Percentiles rank a stretch among this genome's conserved stretches.
phyloP scores from a whole-genome alignment of 2,888 invertebrate species.

The Athetis lepigone region DNA sequence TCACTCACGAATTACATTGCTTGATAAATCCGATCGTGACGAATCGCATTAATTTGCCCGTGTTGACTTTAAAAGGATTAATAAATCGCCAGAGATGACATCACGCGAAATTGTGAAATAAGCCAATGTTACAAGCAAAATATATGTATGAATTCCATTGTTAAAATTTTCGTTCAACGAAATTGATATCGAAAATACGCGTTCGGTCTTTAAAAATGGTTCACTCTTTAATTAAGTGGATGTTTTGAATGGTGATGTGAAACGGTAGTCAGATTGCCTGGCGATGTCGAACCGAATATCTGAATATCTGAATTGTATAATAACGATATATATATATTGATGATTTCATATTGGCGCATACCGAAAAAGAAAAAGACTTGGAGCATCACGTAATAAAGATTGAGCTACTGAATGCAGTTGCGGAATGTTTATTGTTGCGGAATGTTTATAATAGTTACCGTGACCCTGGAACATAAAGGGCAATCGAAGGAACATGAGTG shows the following conservation, averaged over 20 bases:
- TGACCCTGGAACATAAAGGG: too few relatives aligned
- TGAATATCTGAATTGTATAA: slow-evolving; percentile 32
- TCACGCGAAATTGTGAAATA: slow-evolving; percentile 42
- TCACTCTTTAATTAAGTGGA: slow-evolving; percentile 56
- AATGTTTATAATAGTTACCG: too few relatives aligned
- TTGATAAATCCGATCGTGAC: slow-evolving; percentile 27
- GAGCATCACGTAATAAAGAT: background rate
- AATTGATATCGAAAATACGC: slow-evolving; percentile 55
- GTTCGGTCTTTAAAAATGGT: slow-evolving; percentile 39
- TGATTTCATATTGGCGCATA: slow-evolving; percentile 3
- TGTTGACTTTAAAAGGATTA: slow-evolving; percentile 49
- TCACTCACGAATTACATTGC: slow-evolving; percentile 40
- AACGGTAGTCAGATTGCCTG: slow-evolving; percentile 1
- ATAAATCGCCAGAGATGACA: slow-evolving; percentile 48
- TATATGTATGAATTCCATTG: slow-evolving; percentile 48
- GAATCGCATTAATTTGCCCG: slow-evolving; percentile 26
- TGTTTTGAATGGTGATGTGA: slow-evolving; percentile 42
- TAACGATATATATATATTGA: slow-evolving; percentile 27
- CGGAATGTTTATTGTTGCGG: too few relatives aligned
- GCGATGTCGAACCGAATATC: slow-evolving; percentile 16
- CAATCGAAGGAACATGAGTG: too few relatives aligned
- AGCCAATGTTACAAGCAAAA: slow-evolving; percentile 44
- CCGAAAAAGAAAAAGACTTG: background rate
- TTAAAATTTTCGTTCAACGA: slow-evolving; percentile 36
- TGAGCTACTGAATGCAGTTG: too few relatives aligned